These are phyloP conservation scores for Sialia sialis DNA, from an alignment of 2,113 vertebrate genomes.

Conservation along the genomic window DNA sequence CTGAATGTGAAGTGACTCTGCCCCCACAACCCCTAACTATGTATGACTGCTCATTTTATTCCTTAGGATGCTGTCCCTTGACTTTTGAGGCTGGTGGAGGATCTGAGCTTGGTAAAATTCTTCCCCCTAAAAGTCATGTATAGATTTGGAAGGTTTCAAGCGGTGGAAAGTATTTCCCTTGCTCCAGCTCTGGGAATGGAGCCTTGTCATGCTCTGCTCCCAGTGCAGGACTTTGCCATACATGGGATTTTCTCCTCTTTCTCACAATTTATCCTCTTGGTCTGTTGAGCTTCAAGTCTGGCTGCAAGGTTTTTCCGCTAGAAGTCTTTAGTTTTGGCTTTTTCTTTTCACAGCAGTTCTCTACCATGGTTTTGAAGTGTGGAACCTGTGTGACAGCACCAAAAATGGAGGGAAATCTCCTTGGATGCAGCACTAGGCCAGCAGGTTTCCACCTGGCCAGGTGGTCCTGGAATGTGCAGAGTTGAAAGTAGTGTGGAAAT, in stretches of 20 bases:
- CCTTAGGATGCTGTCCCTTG: not conserved
- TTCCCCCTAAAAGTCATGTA: not conserved
- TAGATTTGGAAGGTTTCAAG: not conserved
- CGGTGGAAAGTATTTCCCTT: not conserved
- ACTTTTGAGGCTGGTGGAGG: not conserved
- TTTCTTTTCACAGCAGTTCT: not conserved
- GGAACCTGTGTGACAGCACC: not conserved
- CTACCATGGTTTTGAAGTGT: not conserved
- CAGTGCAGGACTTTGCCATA: not conserved
- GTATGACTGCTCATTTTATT: not conserved
- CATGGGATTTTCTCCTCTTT: not conserved
- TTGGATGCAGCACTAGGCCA: not conserved
- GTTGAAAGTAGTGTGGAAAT: not conserved
- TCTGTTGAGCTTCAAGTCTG: not conserved
- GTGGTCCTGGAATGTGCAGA: rapidly evolving
- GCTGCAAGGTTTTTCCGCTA: not conserved
- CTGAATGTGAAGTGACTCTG: not conserved
- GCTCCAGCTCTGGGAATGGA: not conserved
- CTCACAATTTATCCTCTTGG: not conserved
- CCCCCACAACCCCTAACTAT: rapidly evolving
- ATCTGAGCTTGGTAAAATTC: not conserved
- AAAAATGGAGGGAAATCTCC: not conserved
- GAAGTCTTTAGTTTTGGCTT: not conserved
- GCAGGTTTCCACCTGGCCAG: not conserved
- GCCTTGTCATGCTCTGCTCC: not conserved